These are phyloP conservation scores for Meteorus sp. DNA, from an alignment of 1,140 invertebrate species.

Conservation along the genomic window DNA sequence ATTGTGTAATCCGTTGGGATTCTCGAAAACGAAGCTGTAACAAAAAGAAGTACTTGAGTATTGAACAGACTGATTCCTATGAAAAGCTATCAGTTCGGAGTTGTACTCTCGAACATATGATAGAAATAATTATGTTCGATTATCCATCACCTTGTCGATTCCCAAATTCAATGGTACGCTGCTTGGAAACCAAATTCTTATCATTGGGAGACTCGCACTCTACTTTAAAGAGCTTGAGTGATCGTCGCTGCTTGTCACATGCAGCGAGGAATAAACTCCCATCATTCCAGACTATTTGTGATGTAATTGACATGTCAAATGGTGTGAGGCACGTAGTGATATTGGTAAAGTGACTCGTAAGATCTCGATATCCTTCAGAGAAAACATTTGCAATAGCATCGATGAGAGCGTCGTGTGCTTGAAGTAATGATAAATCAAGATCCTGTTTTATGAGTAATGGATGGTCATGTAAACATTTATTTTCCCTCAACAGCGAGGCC, in stretches of 20 bases:
- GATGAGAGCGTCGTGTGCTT: conserved; percentile 77
- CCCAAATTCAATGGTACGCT: conserved; percentile 36
- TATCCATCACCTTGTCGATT: conserved; percentile 29
- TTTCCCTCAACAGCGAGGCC: conserved; percentile 75
- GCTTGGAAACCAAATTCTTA: conserved; percentile 35
- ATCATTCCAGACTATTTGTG: conserved; percentile 45
- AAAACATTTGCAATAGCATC: conserved; percentile 72
- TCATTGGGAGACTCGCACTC: conserved; percentile 27
- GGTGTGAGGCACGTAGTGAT: conserved; percentile 33
- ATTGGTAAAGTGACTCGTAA: conserved; percentile 65
- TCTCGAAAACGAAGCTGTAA: conserved; percentile 27
- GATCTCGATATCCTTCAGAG: conserved; percentile 66
- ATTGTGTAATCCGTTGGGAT: conserved; percentile 39
- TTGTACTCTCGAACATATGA: background rate
- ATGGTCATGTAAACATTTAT: conserved; percentile 71
- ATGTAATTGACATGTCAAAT: conserved; percentile 29
- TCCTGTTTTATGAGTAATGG: conserved; percentile 75
- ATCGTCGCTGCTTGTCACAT: conserved; percentile 38
- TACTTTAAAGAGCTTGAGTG: conserved; percentile 45
- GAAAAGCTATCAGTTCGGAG: background rate
- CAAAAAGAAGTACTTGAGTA: conserved; percentile 21
- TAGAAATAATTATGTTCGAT: conserved; percentile 11
- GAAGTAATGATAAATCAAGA: conserved; percentile 77
- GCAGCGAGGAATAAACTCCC: conserved; percentile 47
- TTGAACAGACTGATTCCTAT: no score